These are phyloP conservation scores for Aspidapion aeneum DNA, from an alignment of 2,888 invertebrate species.

Conservation along the genomic window DNA sequence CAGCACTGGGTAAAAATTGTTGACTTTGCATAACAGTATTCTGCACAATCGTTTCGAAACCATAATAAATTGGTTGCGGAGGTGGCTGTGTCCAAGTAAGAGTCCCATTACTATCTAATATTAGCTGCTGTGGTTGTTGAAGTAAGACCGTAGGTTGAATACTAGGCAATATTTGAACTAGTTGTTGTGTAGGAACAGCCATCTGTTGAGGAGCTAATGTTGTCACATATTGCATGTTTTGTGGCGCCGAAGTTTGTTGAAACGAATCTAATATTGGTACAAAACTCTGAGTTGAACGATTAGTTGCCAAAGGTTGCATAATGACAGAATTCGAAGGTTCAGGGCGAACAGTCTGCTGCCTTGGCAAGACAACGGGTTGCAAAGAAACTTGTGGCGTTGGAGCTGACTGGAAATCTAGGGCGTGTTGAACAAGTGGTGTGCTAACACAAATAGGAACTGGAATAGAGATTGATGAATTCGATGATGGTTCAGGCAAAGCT, in stretches of 20 bases:
- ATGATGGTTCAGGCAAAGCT: slow-evolving; percentile 12
- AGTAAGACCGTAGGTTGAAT: slow-evolving; percentile 44
- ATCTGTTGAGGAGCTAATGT: slow-evolving; percentile 59
- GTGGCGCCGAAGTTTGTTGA: slow-evolving; percentile 65
- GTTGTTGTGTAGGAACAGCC: slow-evolving; percentile 38
- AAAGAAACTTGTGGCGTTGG: not conserved
- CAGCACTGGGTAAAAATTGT: slow-evolving; percentile 77
- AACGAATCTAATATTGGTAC: slow-evolving; percentile 65
- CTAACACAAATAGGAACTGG: slow-evolving; percentile 21
- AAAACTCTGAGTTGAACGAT: slow-evolving; percentile 41
- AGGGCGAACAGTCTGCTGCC: not conserved
- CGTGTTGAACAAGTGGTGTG: slow-evolving; percentile 21
- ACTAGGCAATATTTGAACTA: slow-evolving; percentile 49
- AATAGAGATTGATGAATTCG: slow-evolving; percentile 19
- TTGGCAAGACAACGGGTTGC: slow-evolving; percentile 1
- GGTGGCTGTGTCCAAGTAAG: slow-evolving; percentile 46
- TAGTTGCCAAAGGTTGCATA: slow-evolving; percentile 57
- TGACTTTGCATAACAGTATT: slow-evolving; percentile 89
- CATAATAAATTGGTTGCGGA: slow-evolving; percentile 66
- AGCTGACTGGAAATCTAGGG: slow-evolving; percentile 20
- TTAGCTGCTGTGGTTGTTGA: slow-evolving; percentile 43
- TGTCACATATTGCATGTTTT: slow-evolving; percentile 74
- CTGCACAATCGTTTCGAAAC: slow-evolving; percentile 81
- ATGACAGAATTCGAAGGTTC: slow-evolving; percentile 54
- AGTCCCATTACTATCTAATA: slow-evolving; percentile 45